Percentiles rank a stretch among this genome's conserved stretches.
Evolutionary conservation across 2,888 invertebrate genomes (phyloP).

Genomic region (Diarsia brunnea): DNA sequence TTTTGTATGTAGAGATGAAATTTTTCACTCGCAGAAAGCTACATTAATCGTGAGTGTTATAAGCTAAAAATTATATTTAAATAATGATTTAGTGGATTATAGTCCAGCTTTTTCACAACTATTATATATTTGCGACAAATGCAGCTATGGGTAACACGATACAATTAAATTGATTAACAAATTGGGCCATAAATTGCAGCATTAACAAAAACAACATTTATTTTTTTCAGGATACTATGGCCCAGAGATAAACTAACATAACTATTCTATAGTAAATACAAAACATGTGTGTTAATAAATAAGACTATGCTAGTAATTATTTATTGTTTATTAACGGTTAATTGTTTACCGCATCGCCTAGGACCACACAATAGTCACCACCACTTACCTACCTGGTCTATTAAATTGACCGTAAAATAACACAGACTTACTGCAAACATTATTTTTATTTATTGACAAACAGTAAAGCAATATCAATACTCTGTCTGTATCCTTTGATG

Average conservation of each 20-base stretch:
- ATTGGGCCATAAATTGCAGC: background rate
- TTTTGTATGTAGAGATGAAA: too few relatives aligned
- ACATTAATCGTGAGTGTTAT: too few relatives aligned
- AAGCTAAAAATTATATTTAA: too few relatives aligned
- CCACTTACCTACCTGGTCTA: background rate
- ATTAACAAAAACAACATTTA: background rate
- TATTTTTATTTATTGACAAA: background rate
- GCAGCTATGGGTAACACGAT: background rate
- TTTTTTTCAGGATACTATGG: too few relatives aligned
- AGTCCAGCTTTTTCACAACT: background rate
- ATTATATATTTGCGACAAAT: background rate
- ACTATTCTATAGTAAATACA: too few relatives aligned
- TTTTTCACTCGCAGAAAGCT: too few relatives aligned
- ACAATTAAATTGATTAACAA: background rate
- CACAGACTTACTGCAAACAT: background rate
- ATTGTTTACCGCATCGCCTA: background rate
- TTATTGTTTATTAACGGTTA: background rate
- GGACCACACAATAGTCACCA: background rate
- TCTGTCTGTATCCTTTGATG: too few relatives aligned
- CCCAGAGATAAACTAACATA: too few relatives aligned
- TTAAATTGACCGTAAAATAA: background rate
- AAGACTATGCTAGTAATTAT: too few relatives aligned
- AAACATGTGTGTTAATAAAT: too few relatives aligned
- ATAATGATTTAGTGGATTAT: too few relatives aligned
- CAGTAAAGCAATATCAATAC: background rate